Conservation (phyloP, 2,888 invertebrate species). For the Ganaspis brasiliensis region DNA sequence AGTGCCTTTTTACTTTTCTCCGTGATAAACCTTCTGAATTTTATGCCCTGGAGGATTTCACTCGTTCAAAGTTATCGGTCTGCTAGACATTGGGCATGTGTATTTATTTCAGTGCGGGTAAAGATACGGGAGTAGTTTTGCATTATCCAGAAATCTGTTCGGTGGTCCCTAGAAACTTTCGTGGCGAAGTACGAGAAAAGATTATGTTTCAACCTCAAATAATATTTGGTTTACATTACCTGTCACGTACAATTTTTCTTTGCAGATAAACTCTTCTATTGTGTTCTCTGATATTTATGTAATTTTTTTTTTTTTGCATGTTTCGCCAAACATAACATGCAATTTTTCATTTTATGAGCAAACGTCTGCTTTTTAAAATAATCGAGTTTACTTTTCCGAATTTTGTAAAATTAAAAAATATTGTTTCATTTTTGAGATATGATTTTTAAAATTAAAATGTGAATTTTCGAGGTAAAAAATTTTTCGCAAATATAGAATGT, state of each 20-base stretch:
- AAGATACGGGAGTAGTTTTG: slow-evolving; percentile 21
- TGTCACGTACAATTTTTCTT: slow-evolving; percentile 8
- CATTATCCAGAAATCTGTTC: slow-evolving; percentile 13
- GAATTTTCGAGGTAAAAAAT: no score
- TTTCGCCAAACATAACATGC: neutral
- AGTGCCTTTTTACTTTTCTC: neutral
- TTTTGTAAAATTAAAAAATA: no score
- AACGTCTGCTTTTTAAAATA: neutral
- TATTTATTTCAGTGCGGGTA: slow-evolving; percentile 22
- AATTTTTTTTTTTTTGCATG: neutral
- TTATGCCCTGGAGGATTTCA: slow-evolving; percentile 8
- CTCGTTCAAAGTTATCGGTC: slow-evolving; percentile 15
- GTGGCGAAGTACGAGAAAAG: neutral
- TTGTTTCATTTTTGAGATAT: no score
- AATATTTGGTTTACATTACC: slow-evolving; percentile 11
- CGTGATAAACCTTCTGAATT: neutral
- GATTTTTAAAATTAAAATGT: no score
- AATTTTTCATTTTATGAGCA: neutral
- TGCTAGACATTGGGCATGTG: slow-evolving; percentile 7
- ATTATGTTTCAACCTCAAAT: neutral
- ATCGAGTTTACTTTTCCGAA: no score
- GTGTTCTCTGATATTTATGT: slow-evolving; percentile 7
- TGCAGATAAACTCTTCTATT: neutral
- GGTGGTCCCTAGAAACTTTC: neutral
- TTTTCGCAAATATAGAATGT: no score